Evolutionary conservation across 2,888 invertebrate genomes (phyloP).

Genomic region (Aelia acuminata): DNA sequence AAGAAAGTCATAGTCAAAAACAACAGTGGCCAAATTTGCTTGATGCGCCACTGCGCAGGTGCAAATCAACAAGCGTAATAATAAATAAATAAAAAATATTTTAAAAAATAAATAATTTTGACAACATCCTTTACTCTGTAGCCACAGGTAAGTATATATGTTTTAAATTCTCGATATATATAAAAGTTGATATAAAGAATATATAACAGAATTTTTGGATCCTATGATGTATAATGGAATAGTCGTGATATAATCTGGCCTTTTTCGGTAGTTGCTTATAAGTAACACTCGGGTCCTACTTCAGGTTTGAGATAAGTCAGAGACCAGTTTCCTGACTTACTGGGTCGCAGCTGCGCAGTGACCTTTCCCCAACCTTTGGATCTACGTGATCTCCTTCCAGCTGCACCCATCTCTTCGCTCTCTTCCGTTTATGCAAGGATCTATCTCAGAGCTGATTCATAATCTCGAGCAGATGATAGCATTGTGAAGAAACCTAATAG

Average conservation of each 20-base stretch:
- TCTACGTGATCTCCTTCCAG: not conserved
- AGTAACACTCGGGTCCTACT: not conserved
- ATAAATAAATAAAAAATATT: too few relatives aligned
- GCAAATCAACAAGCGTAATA: too few relatives aligned
- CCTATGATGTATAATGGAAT: not conserved
- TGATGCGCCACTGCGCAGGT: too few relatives aligned
- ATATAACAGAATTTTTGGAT: too few relatives aligned
- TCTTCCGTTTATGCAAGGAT: slow-evolving; percentile 40
- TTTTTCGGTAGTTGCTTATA: not conserved
- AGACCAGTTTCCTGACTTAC: not conserved
- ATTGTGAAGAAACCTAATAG: slow-evolving; percentile 11
- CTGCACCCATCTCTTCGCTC: not conserved
- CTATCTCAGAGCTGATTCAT: not conserved
- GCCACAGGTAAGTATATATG: too few relatives aligned
- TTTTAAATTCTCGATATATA: too few relatives aligned
- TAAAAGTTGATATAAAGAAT: too few relatives aligned
- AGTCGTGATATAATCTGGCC: not conserved
- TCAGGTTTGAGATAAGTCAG: not conserved
- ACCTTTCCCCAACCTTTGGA: not conserved
- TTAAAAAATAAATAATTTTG: too few relatives aligned
- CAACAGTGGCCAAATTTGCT: too few relatives aligned
- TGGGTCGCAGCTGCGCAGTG: not conserved
- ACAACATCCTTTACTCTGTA: too few relatives aligned
- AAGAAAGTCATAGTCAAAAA: too few relatives aligned
- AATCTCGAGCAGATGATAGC: not conserved